These are phyloP conservation scores for Eupithecia pulchellata DNA, from an alignment of 2,888 invertebrate species.

Conservation along the genomic window DNA sequence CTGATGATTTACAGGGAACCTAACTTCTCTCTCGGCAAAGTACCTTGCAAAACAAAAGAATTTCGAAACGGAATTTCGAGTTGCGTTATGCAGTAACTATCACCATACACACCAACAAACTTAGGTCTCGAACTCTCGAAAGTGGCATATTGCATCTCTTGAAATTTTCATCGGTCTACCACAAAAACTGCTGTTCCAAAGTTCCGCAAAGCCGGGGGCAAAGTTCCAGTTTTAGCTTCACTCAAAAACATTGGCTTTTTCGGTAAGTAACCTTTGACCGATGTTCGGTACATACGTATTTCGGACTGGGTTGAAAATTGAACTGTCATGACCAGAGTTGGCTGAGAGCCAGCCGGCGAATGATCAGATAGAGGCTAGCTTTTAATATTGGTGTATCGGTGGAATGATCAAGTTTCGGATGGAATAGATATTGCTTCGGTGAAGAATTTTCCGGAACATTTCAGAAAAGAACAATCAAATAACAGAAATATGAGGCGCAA, in stretches of 20 bases:
- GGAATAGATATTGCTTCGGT: conserved; percentile 3
- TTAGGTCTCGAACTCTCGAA: background rate
- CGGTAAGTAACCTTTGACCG: background rate
- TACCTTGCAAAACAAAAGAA: background rate
- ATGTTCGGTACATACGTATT: conserved; percentile 33
- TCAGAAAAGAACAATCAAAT: no score
- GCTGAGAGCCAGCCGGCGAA: conserved; percentile 55
- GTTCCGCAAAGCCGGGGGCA: background rate
- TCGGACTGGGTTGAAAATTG: conserved; percentile 54
- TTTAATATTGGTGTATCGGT: conserved; percentile 11
- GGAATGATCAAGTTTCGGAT: background rate
- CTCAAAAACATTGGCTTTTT: conserved; percentile 4
- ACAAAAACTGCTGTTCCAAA: background rate
- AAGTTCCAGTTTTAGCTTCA: conserved; percentile 4
- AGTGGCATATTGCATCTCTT: background rate
- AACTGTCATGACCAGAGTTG: conserved; percentile 63
- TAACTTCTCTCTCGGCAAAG: background rate
- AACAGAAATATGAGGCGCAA: no score
- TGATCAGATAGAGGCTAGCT: conserved; percentile 53
- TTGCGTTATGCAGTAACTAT: background rate
- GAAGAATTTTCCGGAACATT: background rate
- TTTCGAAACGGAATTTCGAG: background rate
- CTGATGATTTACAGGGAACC: background rate
- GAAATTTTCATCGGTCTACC: background rate
- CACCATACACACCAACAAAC: background rate